Evolutionary conservation across 2,888 invertebrate species (phyloP).

Genomic region (Melieria omissa): DNA sequence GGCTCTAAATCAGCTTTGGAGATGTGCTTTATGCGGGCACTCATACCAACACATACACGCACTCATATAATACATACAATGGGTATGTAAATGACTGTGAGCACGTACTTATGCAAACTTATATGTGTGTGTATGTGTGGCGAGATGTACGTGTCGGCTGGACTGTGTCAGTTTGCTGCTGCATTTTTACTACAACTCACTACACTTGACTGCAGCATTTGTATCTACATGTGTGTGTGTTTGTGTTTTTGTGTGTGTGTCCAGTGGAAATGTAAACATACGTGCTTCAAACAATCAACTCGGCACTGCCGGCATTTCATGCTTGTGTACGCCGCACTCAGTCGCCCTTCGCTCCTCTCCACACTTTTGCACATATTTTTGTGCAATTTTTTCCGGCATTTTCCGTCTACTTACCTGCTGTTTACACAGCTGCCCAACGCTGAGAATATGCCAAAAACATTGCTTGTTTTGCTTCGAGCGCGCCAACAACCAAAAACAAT

Average conservation of each 20-base stretch:
- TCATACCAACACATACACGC: background rate
- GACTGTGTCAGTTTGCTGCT: background rate
- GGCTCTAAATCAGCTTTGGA: slow-evolving; percentile 22
- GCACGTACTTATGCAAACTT: background rate
- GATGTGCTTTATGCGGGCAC: background rate
- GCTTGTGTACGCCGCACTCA: too few relatives aligned
- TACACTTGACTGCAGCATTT: slow-evolving; percentile 24
- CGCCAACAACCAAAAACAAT: too few relatives aligned
- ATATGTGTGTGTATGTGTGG: background rate
- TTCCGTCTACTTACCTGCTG: slow-evolving; percentile 12
- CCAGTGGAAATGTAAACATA: slow-evolving; percentile 33
- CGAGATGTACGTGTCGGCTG: background rate
- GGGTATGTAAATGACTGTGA: background rate
- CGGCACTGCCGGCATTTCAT: too few relatives aligned
- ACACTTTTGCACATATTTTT: background rate
- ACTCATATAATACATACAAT: background rate
- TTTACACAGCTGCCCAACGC: slow-evolving; percentile 28
- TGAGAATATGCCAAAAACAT: too few relatives aligned
- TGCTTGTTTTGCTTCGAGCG: too few relatives aligned
- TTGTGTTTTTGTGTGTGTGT: background rate
- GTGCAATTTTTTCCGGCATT: background rate
- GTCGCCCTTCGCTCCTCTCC: background rate
- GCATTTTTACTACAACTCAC: slow-evolving; percentile 29
- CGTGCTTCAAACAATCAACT: slow-evolving; percentile 20
- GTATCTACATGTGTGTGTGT: too few relatives aligned